A percentile compares a stretch with the other conserved stretches of the same genome.
Conservation (phyloP, 2,888 invertebrate species). For the Rhamnusium bicolor region DNA sequence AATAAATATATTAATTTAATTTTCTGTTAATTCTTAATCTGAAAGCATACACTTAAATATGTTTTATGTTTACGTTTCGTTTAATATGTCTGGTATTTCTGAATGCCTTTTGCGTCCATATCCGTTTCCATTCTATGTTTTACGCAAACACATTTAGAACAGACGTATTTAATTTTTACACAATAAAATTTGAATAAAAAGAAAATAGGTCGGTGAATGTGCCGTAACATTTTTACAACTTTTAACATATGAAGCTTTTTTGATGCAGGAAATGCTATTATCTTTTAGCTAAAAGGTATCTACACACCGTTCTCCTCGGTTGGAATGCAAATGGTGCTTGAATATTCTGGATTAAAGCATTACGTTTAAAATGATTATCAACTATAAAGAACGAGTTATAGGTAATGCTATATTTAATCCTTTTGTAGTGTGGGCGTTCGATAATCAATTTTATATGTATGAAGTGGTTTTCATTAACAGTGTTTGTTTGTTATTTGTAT, state of each 20-base stretch:
- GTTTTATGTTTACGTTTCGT: neutral
- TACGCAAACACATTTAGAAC: conserved; percentile 7
- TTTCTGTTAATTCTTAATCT: too few relatives aligned
- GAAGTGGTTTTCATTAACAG: neutral
- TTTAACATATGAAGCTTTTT: conserved; percentile 32
- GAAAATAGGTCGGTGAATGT: conserved; percentile 18
- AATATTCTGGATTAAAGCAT: conserved; percentile 11
- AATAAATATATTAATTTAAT: too few relatives aligned
- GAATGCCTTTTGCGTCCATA: neutral
- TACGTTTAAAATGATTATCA: conserved; percentile 20
- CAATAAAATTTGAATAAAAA: conserved; percentile 18
- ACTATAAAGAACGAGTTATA: conserved; percentile 7
- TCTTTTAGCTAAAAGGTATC: conserved; percentile 33
- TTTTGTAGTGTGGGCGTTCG: conserved; percentile 15
- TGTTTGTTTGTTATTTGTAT: neutral
- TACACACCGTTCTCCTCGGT: conserved; percentile 26
- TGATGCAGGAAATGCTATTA: conserved; percentile 28
- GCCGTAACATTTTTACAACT: conserved; percentile 27
- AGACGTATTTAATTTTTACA: conserved; percentile 21
- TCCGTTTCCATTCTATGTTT: neutral
- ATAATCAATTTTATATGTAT: conserved; percentile 2
- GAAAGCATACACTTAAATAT: neutral
- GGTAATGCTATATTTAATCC: conserved; percentile 10
- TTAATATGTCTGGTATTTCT: neutral
- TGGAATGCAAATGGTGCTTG: conserved; percentile 29